These are phyloP conservation scores for Trissonchulus latispiculum DNA, from an alignment of 2,888 invertebrate genomes.

Conservation along the genomic window DNA sequence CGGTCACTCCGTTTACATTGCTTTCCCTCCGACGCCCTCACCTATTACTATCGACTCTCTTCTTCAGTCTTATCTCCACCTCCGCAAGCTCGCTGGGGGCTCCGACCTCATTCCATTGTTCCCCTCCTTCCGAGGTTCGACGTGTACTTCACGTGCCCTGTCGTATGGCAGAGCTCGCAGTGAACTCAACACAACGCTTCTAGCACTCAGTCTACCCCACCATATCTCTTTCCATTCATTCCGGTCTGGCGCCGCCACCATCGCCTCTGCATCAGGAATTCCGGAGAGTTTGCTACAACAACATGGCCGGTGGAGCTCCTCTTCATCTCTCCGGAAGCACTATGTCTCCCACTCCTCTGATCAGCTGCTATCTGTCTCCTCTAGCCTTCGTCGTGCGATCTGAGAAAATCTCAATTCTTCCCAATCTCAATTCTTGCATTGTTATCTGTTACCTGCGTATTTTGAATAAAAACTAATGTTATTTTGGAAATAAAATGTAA, in stretches of 20 bases:
- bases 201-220: not conserved
- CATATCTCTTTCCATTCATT: not conserved
- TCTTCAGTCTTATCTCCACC: not conserved
- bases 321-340: not conserved
- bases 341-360: not conserved
- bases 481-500: no score
- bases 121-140: not conserved
- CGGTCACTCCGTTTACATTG: not conserved
- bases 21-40: not conserved
- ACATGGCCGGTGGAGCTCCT: not conserved
- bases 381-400: no score
- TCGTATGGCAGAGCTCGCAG: not conserved
- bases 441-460: no score
- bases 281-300: not conserved
- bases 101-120: not conserved
- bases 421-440: no score
- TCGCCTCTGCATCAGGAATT: not conserved
- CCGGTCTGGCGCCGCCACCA: not conserved
- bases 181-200: not conserved
- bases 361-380: not conserved
- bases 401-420: no score
- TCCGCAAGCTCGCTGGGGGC: not conserved
- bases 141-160: not conserved
- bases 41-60: not conserved
- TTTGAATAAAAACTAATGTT: no score